Evolutionary conservation across 2,113 vertebrate genomes (phyloP).

Genomic region (Catharus minimus): DNA sequence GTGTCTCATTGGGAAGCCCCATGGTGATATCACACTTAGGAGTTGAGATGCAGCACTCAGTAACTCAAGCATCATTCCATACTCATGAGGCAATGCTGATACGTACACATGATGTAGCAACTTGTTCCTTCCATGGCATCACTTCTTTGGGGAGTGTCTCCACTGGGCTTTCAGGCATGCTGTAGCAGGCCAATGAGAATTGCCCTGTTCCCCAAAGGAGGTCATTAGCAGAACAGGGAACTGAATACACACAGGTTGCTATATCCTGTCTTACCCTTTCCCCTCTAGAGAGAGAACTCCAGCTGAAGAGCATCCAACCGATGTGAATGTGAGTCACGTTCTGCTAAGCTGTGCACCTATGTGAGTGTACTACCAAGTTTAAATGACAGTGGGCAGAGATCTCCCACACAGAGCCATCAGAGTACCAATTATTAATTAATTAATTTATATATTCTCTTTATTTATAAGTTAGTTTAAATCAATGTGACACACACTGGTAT

Average conservation of each 20-base stretch:
- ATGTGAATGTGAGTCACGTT: slow-evolving; percentile 19
- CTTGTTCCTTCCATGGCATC: not conserved
- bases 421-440: not conserved
- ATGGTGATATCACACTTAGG: fast-evolving
- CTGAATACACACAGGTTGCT: not conserved
- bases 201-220: not conserved
- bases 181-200: not conserved
- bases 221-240: not conserved
- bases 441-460: slow-evolving; percentile 36
- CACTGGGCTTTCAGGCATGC: not conserved
- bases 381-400: slow-evolving; percentile 20
- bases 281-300: not conserved
- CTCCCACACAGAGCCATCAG: slow-evolving; percentile 19
- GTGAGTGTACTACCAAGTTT: not conserved
- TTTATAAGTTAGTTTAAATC: slow-evolving; percentile 48
- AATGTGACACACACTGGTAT: slow-evolving; percentile 11
- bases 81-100: fast-evolving
- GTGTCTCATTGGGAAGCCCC: not conserved
- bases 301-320: not conserved
- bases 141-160: not conserved
- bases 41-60: not conserved
- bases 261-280: not conserved
- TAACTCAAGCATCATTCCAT: not conserved
- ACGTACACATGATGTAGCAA: not conserved
- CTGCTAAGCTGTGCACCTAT: slow-evolving; percentile 35